These are phyloP conservation scores for Mesocentrotus franciscanus DNA, from an alignment of 53 echinoderm and acorn worm species.

Conservation along the genomic window DNA sequence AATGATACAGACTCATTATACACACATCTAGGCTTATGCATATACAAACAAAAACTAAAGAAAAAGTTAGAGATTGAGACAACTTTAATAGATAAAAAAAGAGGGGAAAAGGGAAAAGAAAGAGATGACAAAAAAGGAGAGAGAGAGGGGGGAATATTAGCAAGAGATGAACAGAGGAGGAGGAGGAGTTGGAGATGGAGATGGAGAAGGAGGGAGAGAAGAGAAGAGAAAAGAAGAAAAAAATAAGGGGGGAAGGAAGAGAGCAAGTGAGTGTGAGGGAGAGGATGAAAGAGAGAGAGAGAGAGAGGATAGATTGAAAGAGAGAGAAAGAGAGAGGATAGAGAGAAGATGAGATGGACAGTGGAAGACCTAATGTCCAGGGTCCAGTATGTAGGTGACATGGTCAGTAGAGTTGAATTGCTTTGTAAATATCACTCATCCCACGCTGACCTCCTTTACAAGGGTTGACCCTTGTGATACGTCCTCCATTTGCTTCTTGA, in stretches of 20 bases:
- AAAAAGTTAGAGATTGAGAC: neutral
- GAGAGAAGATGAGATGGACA: neutral
- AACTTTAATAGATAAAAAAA: neutral
- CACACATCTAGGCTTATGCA: no score
- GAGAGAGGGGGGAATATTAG: neutral
- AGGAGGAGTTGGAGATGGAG: neutral
- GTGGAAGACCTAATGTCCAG: neutral
- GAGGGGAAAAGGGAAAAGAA: neutral
- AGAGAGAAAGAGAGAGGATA: neutral
- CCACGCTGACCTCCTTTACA: neutral
- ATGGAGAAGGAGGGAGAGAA: neutral
- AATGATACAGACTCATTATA: no score
- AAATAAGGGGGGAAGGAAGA: no score
- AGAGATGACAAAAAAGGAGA: neutral
- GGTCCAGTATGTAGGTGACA: neutral
- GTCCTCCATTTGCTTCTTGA: neutral
- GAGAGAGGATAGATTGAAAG: neutral
- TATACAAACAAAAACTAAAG: neutral
- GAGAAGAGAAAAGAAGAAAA: no score
- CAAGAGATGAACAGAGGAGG: no score
- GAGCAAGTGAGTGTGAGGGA: no score
- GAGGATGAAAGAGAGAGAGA: neutral
- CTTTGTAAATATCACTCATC: slow-evolving; percentile 8
- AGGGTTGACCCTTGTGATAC: neutral
- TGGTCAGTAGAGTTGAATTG: neutral